Conservation (phyloP, 1,140 invertebrate genomes). For the Calosoma granatense region DNA sequence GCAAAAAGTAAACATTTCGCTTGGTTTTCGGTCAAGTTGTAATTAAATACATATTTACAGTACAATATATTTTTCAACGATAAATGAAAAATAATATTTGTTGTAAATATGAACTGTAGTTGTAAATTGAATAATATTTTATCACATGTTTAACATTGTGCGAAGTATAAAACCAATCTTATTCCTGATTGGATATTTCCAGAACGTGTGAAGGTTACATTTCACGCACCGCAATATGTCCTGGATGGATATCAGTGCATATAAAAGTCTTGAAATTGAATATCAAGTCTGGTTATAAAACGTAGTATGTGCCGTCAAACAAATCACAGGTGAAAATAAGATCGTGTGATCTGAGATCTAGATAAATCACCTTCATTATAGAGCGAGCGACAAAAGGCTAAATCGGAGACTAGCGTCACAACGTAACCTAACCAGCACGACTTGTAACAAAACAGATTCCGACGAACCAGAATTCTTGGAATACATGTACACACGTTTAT, state of each 20-base stretch:
- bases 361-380: conserved; percentile 6
- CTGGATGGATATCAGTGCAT: neutral
- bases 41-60: no score
- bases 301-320: neutral
- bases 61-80: no score
- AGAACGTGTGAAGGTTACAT: neutral
- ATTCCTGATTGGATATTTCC: neutral
- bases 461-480: neutral
- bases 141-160: neutral
- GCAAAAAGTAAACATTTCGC: no score
- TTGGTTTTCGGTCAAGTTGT: no score
- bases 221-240: neutral
- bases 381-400: neutral
- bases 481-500: neutral
- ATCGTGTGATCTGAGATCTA: neutral
- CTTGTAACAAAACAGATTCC: neutral
- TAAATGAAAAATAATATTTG: neutral
- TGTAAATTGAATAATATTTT: neutral
- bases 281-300: neutral
- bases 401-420: neutral
- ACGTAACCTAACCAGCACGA: neutral
- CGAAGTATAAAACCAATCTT: neutral
- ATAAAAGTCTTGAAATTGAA: neutral
- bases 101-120: neutral
- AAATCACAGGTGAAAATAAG: neutral